Base-by-base conservation (phyloP, 2,888 invertebrate genomes). In the Itoplectis maculator region DNA sequence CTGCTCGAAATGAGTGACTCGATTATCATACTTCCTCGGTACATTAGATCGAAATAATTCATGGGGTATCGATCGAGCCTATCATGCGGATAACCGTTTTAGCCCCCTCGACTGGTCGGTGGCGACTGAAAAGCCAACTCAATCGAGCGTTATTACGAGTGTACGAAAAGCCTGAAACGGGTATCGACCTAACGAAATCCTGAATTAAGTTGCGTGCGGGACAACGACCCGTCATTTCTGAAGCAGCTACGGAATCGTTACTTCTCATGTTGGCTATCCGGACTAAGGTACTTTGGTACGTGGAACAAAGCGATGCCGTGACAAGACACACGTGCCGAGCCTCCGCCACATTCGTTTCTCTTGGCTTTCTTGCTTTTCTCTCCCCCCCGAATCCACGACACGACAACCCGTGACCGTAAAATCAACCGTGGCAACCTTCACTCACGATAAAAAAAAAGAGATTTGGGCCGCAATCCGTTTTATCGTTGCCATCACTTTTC, bases 141-240 rank as follows among this genome's bases (percentile, higher is more conserved):
- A 61, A 61, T 61, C 15, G 15, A n/a, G 35, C 15, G 40, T 40
- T 61, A 61, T 61, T 15, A 61, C 61, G 61, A 18, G 35, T 42
- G 8, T 35, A 59, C 61, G 37, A 51, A 51, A 35, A 18, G 35
- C 15, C 2, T 2, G 15, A 0, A 0, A n/a, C 2, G 49, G n/a
- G 18, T 49, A 49, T 68, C 68, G 68, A 68, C 35, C 49, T 35
- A 51, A 68, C 49, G 68, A 49, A 37, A 35, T 49, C 6, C 6
- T 11, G 51, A 49, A 68, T 68, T 68, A 18, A 68, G 49, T 68
- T 18, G 51, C 68, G 68, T 68, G 68, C 49, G 37, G 29, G 29
- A 35, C 68, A 18, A 35, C 68, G 35, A 51, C 18, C 49, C 35
- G 18, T 68, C 49, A 51, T 18, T 37, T 68, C 7, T 35, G 9